Conservation (phyloP, 2,888 invertebrate genomes). For the Synergus itoensis region DNA sequence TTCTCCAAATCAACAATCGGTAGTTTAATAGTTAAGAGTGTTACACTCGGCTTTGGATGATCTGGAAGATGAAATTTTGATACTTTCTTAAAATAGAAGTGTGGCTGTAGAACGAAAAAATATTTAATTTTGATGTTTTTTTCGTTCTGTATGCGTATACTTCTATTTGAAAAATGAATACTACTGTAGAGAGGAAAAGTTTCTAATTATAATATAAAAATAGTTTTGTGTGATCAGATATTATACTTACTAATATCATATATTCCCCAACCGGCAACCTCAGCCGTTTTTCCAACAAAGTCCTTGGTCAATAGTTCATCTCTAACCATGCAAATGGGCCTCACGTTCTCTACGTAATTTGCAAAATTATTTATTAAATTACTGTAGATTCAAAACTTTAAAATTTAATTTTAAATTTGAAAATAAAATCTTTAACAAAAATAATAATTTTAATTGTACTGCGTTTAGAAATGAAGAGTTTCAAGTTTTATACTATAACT, state of each 20-base stretch:
- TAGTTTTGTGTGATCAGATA: not conserved
- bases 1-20: constrained; percentile 76
- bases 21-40: constrained; percentile 77
- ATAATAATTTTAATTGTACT: constrained; percentile 38
- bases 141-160: too few species aligned
- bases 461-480: not conserved
- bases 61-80: constrained; percentile 51
- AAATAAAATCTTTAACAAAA: not conserved
- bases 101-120: not conserved
- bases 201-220: not conserved
- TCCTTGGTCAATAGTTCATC: constrained; percentile 74
- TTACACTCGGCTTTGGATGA: constrained; percentile 64
- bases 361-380: constrained; percentile 21
- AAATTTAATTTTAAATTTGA: too few species aligned
- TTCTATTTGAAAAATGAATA: too few species aligned
- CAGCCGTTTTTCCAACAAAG: constrained; percentile 76
- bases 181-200: too few species aligned
- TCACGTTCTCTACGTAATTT: constrained; percentile 70
- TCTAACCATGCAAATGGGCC: constrained; percentile 81
- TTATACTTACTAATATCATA: constrained; percentile 72
- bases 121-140: not conserved
- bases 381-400: too few species aligned
- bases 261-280: constrained; percentile 81
- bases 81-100: constrained; percentile 4
- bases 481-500: constrained; percentile 40